Conservation (phyloP, 2,888 invertebrate species). For the Dioctria linearis region DNA sequence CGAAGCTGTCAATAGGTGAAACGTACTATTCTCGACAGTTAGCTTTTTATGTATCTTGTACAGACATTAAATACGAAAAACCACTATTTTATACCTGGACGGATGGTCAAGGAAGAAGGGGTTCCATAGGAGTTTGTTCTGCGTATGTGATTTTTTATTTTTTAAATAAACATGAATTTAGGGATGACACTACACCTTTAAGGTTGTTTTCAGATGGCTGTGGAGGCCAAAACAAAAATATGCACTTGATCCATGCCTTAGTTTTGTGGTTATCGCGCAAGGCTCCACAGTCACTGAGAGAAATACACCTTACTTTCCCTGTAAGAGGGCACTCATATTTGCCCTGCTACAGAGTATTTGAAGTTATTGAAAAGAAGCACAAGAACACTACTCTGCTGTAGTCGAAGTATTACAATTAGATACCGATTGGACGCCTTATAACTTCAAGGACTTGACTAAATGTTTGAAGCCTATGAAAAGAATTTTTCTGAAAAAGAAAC, state of each 20-base stretch:
- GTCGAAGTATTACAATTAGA: too few relatives aligned
- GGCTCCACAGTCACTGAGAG: conserved; percentile 10
- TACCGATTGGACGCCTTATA: too few relatives aligned
- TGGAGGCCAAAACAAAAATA: conserved; percentile 49
- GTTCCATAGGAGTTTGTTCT: conserved; percentile 29
- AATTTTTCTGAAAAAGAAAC: too few relatives aligned
- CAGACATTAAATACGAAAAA: conserved; percentile 47
- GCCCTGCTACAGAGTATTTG: conserved; percentile 54
- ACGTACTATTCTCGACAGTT: conserved; percentile 53
- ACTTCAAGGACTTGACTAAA: too few relatives aligned
- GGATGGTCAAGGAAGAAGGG: conserved; percentile 45
- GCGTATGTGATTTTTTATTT: conserved; percentile 46
- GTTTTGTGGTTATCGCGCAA: conserved; percentile 49
- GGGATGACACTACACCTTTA: conserved; percentile 41
- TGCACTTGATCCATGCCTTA: conserved; percentile 48
- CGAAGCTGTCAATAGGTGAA: not conserved
- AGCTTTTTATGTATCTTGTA: conserved; percentile 32
- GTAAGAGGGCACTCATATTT: conserved; percentile 53
- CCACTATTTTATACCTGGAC: conserved; percentile 56
- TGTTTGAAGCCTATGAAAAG: too few relatives aligned
- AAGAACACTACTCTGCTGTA: not conserved
- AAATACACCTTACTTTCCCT: conserved; percentile 50
- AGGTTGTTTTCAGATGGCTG: conserved; percentile 50
- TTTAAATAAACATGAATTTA: conserved; percentile 19
- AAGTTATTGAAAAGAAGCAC: conserved; percentile 49